Conservation (phyloP, 2,113 vertebrate genomes). For the Vombatus ursinus region DNA sequence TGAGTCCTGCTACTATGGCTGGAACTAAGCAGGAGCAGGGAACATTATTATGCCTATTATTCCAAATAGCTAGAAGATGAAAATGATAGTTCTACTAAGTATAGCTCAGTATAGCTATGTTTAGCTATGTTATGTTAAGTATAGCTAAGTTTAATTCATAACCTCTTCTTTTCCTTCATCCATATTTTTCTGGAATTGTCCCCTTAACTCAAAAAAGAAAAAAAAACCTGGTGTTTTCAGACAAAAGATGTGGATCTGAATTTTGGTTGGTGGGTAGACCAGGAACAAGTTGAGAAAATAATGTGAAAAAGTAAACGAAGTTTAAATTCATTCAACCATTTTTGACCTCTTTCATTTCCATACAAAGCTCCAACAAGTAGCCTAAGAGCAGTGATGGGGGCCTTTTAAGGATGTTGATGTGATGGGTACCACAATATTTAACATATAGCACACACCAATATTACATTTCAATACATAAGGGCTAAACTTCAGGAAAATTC, state of each 20-base stretch:
- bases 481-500: neutral
- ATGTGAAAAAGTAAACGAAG: neutral
- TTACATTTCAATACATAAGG: neutral
- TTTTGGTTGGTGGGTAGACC: neutral
- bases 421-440: neutral
- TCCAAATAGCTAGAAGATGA: neutral
- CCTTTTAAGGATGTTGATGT: neutral
- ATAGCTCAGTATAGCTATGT: neutral
- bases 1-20: neutral
- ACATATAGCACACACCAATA: neutral
- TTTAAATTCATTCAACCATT: neutral
- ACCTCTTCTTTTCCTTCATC: neutral
- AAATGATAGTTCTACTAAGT: neutral
- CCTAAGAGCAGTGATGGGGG: neutral
- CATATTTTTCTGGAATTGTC: neutral
- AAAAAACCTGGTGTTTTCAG: neutral
- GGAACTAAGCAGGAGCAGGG: neutral
- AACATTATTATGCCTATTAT: neutral
- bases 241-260: neutral
- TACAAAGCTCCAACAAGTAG: too few relatives aligned
- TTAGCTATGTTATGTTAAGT: neutral
- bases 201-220: neutral
- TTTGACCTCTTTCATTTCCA: neutral
- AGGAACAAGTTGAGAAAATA: neutral
- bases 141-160: neutral